phyloP scores from a whole-genome alignment of 2,888 invertebrate genomes.

The Teleiodes luculella region DNA sequence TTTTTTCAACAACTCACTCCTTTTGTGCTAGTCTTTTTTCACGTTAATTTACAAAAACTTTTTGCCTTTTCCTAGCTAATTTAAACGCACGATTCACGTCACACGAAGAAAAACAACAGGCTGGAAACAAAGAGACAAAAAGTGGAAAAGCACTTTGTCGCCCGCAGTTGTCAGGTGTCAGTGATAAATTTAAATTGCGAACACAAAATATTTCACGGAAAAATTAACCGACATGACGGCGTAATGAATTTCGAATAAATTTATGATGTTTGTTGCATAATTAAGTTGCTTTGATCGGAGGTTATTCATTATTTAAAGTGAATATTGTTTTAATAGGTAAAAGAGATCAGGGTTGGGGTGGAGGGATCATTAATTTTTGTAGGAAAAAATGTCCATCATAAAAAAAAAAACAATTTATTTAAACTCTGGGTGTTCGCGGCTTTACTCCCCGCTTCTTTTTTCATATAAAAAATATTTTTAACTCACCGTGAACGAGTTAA shows the following conservation, averaged over 20 bases:
- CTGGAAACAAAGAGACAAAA: constrained; percentile 7
- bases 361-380: too few species aligned
- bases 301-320: background rate
- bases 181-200: constrained; percentile 20
- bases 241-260: constrained; percentile 14
- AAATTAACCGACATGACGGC: constrained; percentile 12
- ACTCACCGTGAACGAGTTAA: too few species aligned
- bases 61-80: background rate
- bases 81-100: background rate
- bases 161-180: constrained; percentile 19
- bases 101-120: constrained; percentile 11
- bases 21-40: background rate
- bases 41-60: background rate
- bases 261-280: background rate
- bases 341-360: too few species aligned
- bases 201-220: background rate
- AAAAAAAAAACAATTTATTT: too few species aligned
- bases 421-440: too few species aligned
- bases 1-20: too few species aligned
- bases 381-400: too few species aligned
- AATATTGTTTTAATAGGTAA: too few species aligned
- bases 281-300: background rate
- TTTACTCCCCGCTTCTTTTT: too few species aligned
- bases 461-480: too few species aligned
- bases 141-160: constrained; percentile 17